phyloP scores from a whole-genome alignment of 2,797 vertebrate species.

The Macropodus opercularis region DNA sequence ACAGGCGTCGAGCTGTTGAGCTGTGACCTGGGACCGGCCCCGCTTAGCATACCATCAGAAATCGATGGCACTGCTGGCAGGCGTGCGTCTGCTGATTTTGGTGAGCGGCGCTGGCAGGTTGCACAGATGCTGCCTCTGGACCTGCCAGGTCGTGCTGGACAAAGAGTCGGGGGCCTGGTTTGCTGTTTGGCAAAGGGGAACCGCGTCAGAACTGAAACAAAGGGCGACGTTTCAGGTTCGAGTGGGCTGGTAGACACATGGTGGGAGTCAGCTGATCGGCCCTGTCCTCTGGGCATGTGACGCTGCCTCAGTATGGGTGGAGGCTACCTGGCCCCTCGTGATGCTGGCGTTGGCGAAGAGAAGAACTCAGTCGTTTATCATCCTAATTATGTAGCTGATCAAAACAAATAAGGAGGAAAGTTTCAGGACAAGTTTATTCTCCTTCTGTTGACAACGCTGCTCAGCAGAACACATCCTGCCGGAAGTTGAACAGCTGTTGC shows the following conservation, averaged over 20 bases:
- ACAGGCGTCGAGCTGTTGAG: constrained; percentile 30
- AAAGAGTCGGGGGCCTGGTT: not conserved
- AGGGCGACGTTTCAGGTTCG: constrained; percentile 31
- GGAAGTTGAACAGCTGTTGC: too few relatives aligned
- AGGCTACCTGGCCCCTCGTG: too few relatives aligned
- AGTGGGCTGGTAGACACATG: constrained; percentile 50
- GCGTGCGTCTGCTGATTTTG: constrained; percentile 31
- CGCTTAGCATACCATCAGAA: constrained; percentile 38
- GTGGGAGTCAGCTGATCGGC: constrained; percentile 42
- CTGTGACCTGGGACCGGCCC: constrained; percentile 57
- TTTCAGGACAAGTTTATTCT: too few relatives aligned
- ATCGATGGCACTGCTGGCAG: constrained; percentile 54
- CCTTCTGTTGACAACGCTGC: too few relatives aligned
- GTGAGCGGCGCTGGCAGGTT: constrained; percentile 23
- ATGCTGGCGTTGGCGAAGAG: too few relatives aligned
- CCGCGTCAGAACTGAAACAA: constrained; percentile 15
- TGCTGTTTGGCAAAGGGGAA: not conserved
- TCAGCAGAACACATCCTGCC: too few relatives aligned
- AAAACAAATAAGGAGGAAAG: not conserved
- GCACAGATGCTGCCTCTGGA: constrained; percentile 15
- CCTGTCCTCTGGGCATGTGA: constrained; percentile 25
- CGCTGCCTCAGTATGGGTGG: constrained; percentile 18
- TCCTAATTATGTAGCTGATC: constrained; percentile 26
- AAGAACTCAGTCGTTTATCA: constrained; percentile 42
- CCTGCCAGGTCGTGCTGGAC: constrained; percentile 7